Conservation (phyloP, 2,113 vertebrate genomes). For the Syngnathus typhle region DNA sequence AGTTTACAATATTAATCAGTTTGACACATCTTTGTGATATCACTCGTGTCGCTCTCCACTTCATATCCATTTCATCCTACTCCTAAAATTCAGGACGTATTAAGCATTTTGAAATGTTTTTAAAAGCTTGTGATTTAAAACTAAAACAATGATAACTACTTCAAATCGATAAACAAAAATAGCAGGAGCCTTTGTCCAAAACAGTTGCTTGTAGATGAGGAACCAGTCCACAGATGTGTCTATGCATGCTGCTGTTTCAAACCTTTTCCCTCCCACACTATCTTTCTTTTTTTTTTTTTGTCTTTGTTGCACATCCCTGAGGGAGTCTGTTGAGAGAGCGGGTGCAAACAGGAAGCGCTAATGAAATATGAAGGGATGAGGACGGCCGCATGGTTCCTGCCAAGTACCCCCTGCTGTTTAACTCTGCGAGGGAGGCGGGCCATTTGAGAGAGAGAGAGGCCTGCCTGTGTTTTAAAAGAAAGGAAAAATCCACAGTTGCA, state of each 20-base stretch:
- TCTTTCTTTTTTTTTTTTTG: constrained; percentile 23
- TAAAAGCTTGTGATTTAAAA: too few relatives aligned
- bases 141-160: too few relatives aligned
- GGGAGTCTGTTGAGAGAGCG: constrained; percentile 23
- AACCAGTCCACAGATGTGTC: not conserved
- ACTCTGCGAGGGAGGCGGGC: constrained; percentile 28
- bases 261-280: constrained; percentile 15
- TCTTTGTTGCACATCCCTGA: constrained; percentile 28
- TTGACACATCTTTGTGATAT: too few relatives aligned
- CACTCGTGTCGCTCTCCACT: too few relatives aligned
- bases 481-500: constrained; percentile 12
- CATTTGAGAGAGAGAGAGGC: not conserved
- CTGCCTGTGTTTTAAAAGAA: constrained; percentile 10
- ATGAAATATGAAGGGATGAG: constrained; percentile 68
- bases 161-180: not conserved
- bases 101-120: too few relatives aligned
- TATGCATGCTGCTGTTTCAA: not conserved
- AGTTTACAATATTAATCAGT: too few relatives aligned
- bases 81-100: too few relatives aligned
- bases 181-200: not conserved
- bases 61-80: too few relatives aligned
- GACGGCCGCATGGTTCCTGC: constrained; percentile 54
- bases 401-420: constrained; percentile 33
- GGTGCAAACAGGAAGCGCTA: constrained; percentile 54
- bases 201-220: not conserved